Evolutionary conservation across 2,888 invertebrate species (phyloP).

Genomic region (Apotomis capreana): DNA sequence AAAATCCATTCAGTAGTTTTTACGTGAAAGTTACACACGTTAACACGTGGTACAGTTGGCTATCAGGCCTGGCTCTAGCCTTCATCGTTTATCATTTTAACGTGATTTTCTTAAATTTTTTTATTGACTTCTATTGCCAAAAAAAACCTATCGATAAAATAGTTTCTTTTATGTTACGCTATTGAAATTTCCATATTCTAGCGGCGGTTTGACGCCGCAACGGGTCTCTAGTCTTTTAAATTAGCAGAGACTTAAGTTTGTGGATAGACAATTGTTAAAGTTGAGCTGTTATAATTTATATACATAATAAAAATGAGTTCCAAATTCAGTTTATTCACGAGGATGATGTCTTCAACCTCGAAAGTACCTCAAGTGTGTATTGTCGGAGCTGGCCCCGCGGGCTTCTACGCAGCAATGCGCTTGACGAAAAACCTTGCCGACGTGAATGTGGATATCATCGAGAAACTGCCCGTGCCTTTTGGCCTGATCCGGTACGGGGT

Average conservation of each 20-base stretch:
- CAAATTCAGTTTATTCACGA: slow-evolving; percentile 47
- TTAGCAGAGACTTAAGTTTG: neutral
- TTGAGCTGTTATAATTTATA: neutral
- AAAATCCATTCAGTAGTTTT: no score
- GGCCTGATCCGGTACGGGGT: slow-evolving; percentile 98
- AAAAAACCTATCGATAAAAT: no score
- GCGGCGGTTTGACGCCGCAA: no score
- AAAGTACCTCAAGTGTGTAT: slow-evolving; percentile 83
- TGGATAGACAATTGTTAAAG: neutral
- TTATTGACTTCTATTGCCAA: no score
- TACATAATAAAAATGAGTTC: slow-evolving; percentile 25
- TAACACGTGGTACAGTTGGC: no score
- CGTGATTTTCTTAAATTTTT: no score
- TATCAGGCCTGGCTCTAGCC: no score
- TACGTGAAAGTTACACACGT: no score
- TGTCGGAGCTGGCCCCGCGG: slow-evolving; percentile 98
- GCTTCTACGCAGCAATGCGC: slow-evolving; percentile 98
- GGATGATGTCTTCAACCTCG: slow-evolving; percentile 54
- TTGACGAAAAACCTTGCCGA: slow-evolving; percentile 89
- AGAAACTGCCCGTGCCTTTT: slow-evolving; percentile 97
- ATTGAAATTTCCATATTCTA: no score
- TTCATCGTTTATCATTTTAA: no score
- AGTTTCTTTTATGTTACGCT: no score
- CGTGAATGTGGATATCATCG: slow-evolving; percentile 93
- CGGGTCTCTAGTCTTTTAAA: no score